Percentiles rank a stretch among this genome's conserved stretches.
Conservation (phyloP, 2,888 invertebrate genomes). For the Netelia virgata region DNA sequence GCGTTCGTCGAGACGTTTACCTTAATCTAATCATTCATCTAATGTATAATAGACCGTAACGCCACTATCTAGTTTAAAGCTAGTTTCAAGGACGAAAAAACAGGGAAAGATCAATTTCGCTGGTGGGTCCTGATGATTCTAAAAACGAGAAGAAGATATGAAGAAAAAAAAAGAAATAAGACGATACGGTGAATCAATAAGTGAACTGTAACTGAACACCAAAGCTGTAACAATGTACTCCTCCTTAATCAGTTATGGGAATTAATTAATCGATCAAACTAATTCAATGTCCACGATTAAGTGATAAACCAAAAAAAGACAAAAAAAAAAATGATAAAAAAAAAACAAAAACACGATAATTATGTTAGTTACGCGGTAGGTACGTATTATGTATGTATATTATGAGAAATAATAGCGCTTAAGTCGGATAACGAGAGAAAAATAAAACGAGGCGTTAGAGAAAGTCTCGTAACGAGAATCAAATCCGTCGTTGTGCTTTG, state of each 20-base stretch:
- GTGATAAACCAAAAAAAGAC: conserved; percentile 56
- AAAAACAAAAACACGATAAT: conserved; percentile 44
- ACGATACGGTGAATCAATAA: conserved; percentile 68
- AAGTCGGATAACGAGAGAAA: conserved; percentile 48
- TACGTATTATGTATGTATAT: conserved; percentile 58
- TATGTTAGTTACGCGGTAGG: conserved; percentile 63
- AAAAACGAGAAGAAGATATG: conserved; percentile 21
- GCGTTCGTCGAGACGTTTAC: conserved; percentile 51
- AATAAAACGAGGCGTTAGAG: conserved; percentile 29
- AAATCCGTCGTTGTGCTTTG: conserved; percentile 69
- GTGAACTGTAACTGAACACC: conserved; percentile 84
- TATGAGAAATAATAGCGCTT: conserved; percentile 50
- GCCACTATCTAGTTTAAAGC: conserved; percentile 43
- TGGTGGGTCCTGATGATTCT: conserved; percentile 43
- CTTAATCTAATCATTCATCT: conserved; percentile 47
- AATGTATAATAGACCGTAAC: conserved; percentile 57
- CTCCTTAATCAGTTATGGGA: conserved; percentile 69
- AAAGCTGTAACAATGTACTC: conserved; percentile 81
- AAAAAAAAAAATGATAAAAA: conserved; percentile 43
- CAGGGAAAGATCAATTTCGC: conserved; percentile 14
- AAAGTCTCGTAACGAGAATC: conserved; percentile 63
- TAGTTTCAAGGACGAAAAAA: conserved; percentile 1
- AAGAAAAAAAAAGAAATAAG: conserved; percentile 59
- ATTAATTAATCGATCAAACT: conserved; percentile 70
- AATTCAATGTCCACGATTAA: conserved; percentile 68